Base-by-base conservation (phyloP, 2,113 vertebrate species). In the Elachura formosa region DNA sequence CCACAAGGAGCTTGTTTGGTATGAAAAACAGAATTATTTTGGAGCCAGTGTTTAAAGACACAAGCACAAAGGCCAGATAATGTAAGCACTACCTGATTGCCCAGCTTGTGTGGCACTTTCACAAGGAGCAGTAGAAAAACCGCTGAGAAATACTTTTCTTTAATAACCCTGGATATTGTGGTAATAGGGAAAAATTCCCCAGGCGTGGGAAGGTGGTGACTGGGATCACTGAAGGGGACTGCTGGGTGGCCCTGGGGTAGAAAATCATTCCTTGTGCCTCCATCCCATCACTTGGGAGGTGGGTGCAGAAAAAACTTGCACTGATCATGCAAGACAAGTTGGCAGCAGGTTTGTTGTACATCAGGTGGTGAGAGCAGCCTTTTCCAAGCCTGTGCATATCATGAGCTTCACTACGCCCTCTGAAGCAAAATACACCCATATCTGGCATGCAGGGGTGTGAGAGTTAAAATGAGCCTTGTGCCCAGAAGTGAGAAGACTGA, bases 151-250 rank as follows among this genome's bases (percentile, higher is more conserved):
- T 36, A 63, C 6, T 14, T 62, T 83, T 75, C 24, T 29, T 92
- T 82, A 36, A 76, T 48, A 20, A 63, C 26, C 36, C 73, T 23
- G 51, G 21, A 73, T 7, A 16, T 68, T 89, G 73, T 69, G 29
- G 7, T 34, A n/a, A 31, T 5, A 8, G 34, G 41, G 61, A 29
- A 83, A 67, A 74, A 34, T 20, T 28, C 12, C 59, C 33, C 33
- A 52, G 41, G 13, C 0, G 0, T 46, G 29, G 18, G 15, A 10
- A 62, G 72, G 38, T 48, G 46, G 34, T 66, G 25, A n/a, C 54
- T 33, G 34, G 14, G 12, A 46, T 77, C 21, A 45, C 25, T 49
- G 43, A 41, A 59, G n/a, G 17, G 31, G 36, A 5, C 36, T 85
- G 21, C 36, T 69, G 40, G 13, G 25, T 52, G 49, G 7, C 45